These are phyloP conservation scores for Corbicula japonica DNA, from an alignment of 2,888 invertebrate species.

Conservation along the genomic window DNA sequence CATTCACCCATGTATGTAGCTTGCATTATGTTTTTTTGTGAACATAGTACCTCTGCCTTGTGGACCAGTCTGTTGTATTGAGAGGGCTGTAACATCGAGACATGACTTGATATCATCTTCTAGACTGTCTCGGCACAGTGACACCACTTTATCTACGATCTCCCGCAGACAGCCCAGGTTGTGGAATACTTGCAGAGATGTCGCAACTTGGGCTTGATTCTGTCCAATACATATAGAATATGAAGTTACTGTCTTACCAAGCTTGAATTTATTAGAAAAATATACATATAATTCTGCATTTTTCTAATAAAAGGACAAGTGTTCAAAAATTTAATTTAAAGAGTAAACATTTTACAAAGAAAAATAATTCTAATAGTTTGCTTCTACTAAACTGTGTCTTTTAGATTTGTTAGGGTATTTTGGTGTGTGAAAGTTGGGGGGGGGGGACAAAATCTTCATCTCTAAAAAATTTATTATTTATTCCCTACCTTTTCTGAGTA, in stretches of 20 bases:
- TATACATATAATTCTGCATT: not conserved
- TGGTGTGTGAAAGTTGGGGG: too few species aligned
- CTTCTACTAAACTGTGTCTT: too few species aligned
- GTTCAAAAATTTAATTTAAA: not conserved
- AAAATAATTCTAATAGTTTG: not conserved
- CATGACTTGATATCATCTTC: slow-evolving; percentile 87
- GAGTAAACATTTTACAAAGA: not conserved
- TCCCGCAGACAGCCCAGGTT: slow-evolving; percentile 87
- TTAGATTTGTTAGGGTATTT: too few species aligned
- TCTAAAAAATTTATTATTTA: too few species aligned
- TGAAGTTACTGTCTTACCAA: too few species aligned
- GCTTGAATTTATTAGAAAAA: too few species aligned
- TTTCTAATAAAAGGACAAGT: not conserved
- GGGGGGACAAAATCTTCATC: too few species aligned
- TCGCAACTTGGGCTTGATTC: slow-evolving; percentile 88
- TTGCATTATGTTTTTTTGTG: not conserved
- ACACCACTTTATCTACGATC: slow-evolving; percentile 88
- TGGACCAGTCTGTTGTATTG: slow-evolving; percentile 68
- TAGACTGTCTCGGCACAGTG: slow-evolving; percentile 87
- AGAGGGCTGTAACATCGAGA: slow-evolving; percentile 85
- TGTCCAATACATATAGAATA: slow-evolving; percentile 61
- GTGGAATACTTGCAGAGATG: slow-evolving; percentile 90
- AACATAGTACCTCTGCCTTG: slow-evolving; percentile 56
- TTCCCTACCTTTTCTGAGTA: too few species aligned
- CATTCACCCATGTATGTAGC: not conserved